These are phyloP conservation scores for Stenodema calcarata DNA, from an alignment of 2,888 invertebrate species.

Conservation along the genomic window DNA sequence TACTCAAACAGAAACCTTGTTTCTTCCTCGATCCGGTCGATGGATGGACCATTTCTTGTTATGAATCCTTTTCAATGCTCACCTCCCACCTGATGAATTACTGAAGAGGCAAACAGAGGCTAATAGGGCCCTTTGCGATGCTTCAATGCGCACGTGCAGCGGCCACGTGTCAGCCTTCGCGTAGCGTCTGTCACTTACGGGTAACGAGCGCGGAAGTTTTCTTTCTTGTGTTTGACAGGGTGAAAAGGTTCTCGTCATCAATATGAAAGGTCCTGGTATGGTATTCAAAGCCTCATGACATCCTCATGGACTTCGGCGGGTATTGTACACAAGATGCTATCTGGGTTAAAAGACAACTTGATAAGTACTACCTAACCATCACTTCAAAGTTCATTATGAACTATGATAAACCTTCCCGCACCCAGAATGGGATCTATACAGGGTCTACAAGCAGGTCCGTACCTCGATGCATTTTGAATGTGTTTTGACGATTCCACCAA, in stretches of 20 bases:
- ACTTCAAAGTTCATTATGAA: background rate
- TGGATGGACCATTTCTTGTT: background rate
- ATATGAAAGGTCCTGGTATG: background rate
- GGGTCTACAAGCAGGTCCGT: too few relatives aligned
- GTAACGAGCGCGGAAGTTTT: background rate
- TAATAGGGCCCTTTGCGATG: background rate
- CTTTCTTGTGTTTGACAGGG: conserved; percentile 10
- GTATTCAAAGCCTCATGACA: conserved; percentile 3
- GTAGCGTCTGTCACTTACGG: conserved; percentile 16
- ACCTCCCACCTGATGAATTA: conserved; percentile 34
- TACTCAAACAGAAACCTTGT: conserved; percentile 34
- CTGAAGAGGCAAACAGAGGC: conserved; percentile 11
- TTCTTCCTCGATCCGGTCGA: background rate
- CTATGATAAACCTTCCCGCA: background rate
- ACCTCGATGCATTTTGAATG: too few relatives aligned
- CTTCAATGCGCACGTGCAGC: conserved; percentile 32
- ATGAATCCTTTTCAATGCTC: conserved; percentile 20
- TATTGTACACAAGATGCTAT: background rate
- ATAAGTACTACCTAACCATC: background rate
- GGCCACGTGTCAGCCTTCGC: conserved; percentile 30
- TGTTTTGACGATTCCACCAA: too few relatives aligned
- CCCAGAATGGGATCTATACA: too few relatives aligned
- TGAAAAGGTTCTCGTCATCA: background rate
- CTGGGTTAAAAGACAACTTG: background rate
- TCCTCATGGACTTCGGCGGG: background rate